Base-by-base conservation (phyloP, 1,140 invertebrate genomes). In the Sycophaga agraensis region DNA sequence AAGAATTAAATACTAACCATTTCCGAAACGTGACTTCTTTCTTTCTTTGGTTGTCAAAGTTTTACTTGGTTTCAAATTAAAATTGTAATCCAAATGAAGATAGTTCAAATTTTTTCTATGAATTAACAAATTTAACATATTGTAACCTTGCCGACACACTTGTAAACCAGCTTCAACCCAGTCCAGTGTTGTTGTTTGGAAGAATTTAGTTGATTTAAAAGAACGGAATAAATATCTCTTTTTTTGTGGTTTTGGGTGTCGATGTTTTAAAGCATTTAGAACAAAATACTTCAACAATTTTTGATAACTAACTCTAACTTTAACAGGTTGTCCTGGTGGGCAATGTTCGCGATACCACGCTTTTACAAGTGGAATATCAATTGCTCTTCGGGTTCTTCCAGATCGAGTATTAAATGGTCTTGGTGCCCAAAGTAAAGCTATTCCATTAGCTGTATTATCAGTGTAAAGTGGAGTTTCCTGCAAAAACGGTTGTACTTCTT, bases 81-180 rank as follows among this genome's bases (percentile, higher is more conserved):
- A 99, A 81, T 99, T 99, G 76, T 99, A 99, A 84, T 99, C 98
- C 76, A 99, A 86, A 87, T 99, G 98, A 26, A 99, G 86, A 76
- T 99, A 99, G 76, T 99, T 99, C 8, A 99, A 86, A 82, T 99
- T 99, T 80, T 99, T 99, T 48, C 98, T 90, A 82, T 99, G 98
- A 74, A 99, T 99, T 45, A 99, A 83, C 37, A 99, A 83, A 80
- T 99, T 99, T 9, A 99, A 82, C 98, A 99, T 99, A 77, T 99
- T 99, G 81, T 99, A 99, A 12, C 98, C 98, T 80, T 99, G 98
- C 12, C 97, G 86, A 76, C 98, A 99, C 0, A 99, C 98, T 83
- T 97, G 92, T 6, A 99, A 80, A 24, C 97, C 97, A 53, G 96
- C 96, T 82, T 99, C 98, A 1, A 99, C 97, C 98, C 98, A 99